Evolutionary conservation across 2,113 vertebrate genomes (phyloP), one percentile per base, ranked within the genome.

Genomic region (Meles meles): DNA sequence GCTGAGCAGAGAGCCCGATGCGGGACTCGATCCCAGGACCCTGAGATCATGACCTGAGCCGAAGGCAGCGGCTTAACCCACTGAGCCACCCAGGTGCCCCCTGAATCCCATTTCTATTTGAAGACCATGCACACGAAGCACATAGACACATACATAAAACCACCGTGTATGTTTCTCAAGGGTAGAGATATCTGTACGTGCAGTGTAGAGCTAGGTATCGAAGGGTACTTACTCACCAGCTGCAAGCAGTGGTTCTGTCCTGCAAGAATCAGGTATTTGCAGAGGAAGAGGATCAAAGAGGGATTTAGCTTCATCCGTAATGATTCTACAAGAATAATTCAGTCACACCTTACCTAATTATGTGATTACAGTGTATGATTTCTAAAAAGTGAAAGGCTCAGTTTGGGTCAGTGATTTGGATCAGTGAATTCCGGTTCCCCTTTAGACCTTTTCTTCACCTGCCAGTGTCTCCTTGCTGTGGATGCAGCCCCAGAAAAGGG

Each of bases 261-360:
- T 92, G 87, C 57, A 92, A 88, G 55, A 87, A 74, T 10, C 31
- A 88, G 82, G 76, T 29, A 52, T 80, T 90, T 95, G 49, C 72
- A 80, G 52, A 79, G 44, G 67, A 55, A 89, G 27, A 85, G 21
- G 23, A 17, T 81, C 63, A 94, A 61, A 80, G 88, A 39, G 61
- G 18, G 90, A 91, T 57, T 85, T 81, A 65, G 57, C 49, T 92
- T 94, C n/a, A 39, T 39, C 39, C 47, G 34, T 44, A 76, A 71
- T 59, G 71, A 89, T 77, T 96, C 96, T 96, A 95, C 55, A 42
- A 88, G 88, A 92, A 44, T 59, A 85, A 86, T 69, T 86, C 52
- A 90, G 82, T 95, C 76, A 74, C 4, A 5, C 59, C 37, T 42
- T 80, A 74, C 52, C 55, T 61, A 76, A 49, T 86, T 81, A 79